Evolutionary conservation across 1,140 invertebrate species (phyloP), one percentile per base, ranked within the genome.

Genomic region (Vanessa tameamea): DNA sequence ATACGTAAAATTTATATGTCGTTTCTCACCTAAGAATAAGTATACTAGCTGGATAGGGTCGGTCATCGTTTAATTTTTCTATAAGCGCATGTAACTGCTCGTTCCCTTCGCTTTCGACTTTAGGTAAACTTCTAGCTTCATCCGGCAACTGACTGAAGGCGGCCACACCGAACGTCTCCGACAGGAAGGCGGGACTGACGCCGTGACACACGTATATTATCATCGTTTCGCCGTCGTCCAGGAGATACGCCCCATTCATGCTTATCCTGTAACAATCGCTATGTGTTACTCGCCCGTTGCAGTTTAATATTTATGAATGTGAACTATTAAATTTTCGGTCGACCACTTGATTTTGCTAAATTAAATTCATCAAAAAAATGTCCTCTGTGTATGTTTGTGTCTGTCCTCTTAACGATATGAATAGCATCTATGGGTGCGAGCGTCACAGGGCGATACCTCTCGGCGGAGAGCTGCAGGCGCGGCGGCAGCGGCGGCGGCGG

Each of bases 151-250:
- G 93, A 16, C 87, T 90, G 80, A 93, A 94, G 55, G 94, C 92
- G 9, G 92, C 82, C 13, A 95, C 93, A n/a, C 95, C 95, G 83
- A 93, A 87, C 89, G 92, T 83, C 23, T 96, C 95, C 48, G 95
- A 95, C 78, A 98, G 95, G 85, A 97, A 97, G 47, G 95, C 93
- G 43, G 95, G 94, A 84, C 95, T 95, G 47, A 98, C 95, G 75
- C 95, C 96, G 73, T 97, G 95, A 23, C 98, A 97, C 3, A 99
- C 94, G 84, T 98, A 98, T 16, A 99, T 91, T 64, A 96, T 95
- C 88, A 99, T 96, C 64, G 94, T 94, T 63, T 96, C 95, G 7
- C 97, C 97, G 64, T 95, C 95, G 89, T 99, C 99, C 89, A 99
- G 93, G 2, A 99, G 92, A 87, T 99, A 99, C 16, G 97, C 97